phyloP scores from a whole-genome alignment of 1,140 invertebrate genomes.

The Mycetomoellerius zeteki region DNA sequence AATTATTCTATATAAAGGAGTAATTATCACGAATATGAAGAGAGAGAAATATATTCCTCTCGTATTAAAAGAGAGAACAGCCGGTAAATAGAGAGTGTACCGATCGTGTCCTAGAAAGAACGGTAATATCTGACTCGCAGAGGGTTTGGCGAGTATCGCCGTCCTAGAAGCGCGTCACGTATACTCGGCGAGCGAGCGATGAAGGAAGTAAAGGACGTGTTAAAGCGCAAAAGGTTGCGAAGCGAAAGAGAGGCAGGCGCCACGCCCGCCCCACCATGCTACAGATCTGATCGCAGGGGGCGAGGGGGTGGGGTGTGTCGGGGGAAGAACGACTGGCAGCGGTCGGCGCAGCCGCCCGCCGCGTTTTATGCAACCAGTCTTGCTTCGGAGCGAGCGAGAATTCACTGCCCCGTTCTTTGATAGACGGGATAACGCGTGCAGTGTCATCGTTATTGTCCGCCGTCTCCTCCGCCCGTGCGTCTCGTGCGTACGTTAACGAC shows the following conservation, averaged over 20 bases:
- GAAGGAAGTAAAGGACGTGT: slow-evolving; percentile 36
- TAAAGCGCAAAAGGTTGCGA: slow-evolving; percentile 66
- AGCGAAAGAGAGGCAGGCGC: slow-evolving; percentile 74
- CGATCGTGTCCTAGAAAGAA: not conserved
- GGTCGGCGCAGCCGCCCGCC: slow-evolving; percentile 82
- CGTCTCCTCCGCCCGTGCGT: slow-evolving; percentile 52
- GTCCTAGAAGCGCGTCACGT: not conserved
- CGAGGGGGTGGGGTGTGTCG: slow-evolving; percentile 69
- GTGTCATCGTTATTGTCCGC: slow-evolving; percentile 66
- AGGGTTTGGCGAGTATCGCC: not conserved
- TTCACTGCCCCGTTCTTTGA: slow-evolving; percentile 79
- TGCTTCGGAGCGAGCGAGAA: slow-evolving; percentile 81
- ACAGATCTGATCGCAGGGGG: not conserved
- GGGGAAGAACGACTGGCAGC: slow-evolving; percentile 70
- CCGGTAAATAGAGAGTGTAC: slow-evolving; percentile 9
- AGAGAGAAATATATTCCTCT: no score
- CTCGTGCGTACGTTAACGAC: slow-evolving; percentile 7
- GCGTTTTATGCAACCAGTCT: slow-evolving; percentile 85
- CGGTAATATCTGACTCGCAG: not conserved
- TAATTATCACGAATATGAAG: no score
- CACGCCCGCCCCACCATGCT: slow-evolving; percentile 14
- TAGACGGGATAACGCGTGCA: slow-evolving; percentile 77
- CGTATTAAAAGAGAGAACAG: not conserved
- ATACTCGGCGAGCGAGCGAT: not conserved
- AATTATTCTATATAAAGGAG: no score